phyloP scores from a whole-genome alignment of 2,797 vertebrate species.

The Anableps anableps region DNA sequence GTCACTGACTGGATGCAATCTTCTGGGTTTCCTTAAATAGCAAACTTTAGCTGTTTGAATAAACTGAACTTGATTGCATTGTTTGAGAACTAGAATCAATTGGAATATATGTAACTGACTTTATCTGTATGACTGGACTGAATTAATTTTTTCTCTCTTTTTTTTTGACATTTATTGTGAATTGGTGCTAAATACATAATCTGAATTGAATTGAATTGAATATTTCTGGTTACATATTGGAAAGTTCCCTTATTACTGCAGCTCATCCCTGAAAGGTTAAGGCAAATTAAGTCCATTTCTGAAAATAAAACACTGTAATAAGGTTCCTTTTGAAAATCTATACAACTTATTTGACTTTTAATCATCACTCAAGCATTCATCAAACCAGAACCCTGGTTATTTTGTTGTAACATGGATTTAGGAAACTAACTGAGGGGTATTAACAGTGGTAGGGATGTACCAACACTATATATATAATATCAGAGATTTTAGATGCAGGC shows the following conservation, averaged over 20 bases:
- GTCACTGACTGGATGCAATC: no score
- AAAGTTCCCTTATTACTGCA: background rate
- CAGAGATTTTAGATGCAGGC: background rate
- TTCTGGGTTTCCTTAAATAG: background rate
- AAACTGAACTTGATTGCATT: background rate
- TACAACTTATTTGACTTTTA: background rate
- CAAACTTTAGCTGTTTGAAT: background rate
- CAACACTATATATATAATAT: no score
- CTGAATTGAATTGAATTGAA: background rate
- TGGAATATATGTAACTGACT: background rate
- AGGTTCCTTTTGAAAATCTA: background rate
- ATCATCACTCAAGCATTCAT: background rate
- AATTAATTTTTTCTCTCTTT: background rate
- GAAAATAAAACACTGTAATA: background rate
- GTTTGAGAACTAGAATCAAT: background rate
- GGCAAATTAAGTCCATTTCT: background rate
- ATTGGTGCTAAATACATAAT: no score
- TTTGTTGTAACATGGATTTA: background rate
- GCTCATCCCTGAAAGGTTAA: background rate
- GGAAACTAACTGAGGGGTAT: background rate
- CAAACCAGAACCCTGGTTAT: background rate
- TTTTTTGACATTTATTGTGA: background rate
- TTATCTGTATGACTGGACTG: background rate
- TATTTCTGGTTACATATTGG: background rate
- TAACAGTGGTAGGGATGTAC: no score